A percentile compares a stretch with the other conserved stretches of the same genome.
These are phyloP conservation scores for Latrodectus elegans DNA, from an alignment of 2,888 invertebrate genomes.

Conservation along the genomic window DNA sequence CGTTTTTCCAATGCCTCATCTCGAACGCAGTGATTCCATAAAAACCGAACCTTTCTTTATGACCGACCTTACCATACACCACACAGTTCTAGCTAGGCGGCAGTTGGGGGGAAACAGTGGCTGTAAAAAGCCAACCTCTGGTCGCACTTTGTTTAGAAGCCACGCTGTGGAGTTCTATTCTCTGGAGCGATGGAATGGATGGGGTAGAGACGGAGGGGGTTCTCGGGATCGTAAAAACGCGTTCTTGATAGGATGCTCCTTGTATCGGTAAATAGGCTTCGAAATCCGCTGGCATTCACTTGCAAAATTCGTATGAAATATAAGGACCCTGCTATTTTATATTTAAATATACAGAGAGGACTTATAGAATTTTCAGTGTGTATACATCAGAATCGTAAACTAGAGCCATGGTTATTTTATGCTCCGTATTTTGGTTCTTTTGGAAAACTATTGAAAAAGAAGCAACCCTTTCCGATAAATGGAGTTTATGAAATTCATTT, in stretches of 20 bases:
- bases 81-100: background rate
- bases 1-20: background rate
- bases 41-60: slow-evolving; percentile 48
- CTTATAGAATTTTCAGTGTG: slow-evolving; percentile 33
- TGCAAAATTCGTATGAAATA: slow-evolving; percentile 45
- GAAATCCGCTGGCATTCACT: slow-evolving; percentile 30
- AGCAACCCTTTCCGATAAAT: background rate
- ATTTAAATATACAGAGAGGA: slow-evolving; percentile 32
- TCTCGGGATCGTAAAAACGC: slow-evolving; percentile 29
- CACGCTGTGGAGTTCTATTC: slow-evolving; percentile 19
- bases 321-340: slow-evolving; percentile 30
- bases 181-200: background rate
- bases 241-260: slow-evolving; percentile 45
- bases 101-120: background rate
- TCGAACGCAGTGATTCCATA: slow-evolving; percentile 41
- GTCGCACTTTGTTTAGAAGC: slow-evolving; percentile 58
- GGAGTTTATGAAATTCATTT: too few relatives aligned
- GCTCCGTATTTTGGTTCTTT: background rate
- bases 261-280: slow-evolving; percentile 39
- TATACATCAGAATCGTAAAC: slow-evolving; percentile 14
- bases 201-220: background rate
- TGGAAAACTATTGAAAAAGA: background rate
- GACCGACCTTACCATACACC: slow-evolving; percentile 12
- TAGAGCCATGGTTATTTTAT: slow-evolving; percentile 24
- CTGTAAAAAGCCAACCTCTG: slow-evolving; percentile 40